Base-by-base conservation (phyloP, 2,888 invertebrate genomes). In the Steinernema hermaphroditum region DNA sequence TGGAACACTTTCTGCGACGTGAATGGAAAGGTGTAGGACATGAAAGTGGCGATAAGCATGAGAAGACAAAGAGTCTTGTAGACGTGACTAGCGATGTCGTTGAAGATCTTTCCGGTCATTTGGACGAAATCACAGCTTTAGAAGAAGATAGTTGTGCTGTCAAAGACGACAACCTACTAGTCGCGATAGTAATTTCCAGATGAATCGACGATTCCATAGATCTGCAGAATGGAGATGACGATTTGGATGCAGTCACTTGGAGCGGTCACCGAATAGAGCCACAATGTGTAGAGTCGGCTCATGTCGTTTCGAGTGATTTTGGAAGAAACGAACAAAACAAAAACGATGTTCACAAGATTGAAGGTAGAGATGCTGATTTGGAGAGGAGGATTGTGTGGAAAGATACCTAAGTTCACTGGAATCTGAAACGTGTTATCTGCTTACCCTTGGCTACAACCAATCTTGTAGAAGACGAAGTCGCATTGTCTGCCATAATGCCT, bases 151-250 rank as follows among this genome's bases (percentile, higher is more conserved):
- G 37, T 37, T 37, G 37, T 4, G 12, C 37, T 4, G 12, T 8
- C 37, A 37, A 37, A 37, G 12, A 37, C 12, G 12, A 37, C n/a
- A 37, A 8, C 50, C 12, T 22, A 50, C 50, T 50, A 50, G 50
- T 50, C 50, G 2, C 50, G 50, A 50, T 50, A 50, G 50, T 50
- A 50, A 1, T 12, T 50, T 24, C 50, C 50, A 22, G 50, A 50
- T 2, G 50, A 22, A 2, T 50, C 50, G 2, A 50, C 50, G 22
- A 19, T 22, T 22, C 50, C 50, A 2, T 22, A 19, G 12, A 50
- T 19, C 50, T 50, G 50, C 9, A 50, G 24, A 6, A 6, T 22
- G 12, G 22, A 50, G 24, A 50, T 50, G 22, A 24, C 50, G 50
- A 50, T 50, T 22, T 50, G 50, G 12, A 50, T 22, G 12, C n/a